Evolutionary conservation across 2,888 invertebrate genomes (phyloP), one percentile per base, ranked within the genome.

Genomic region (Eristalinus sepulchralis): DNA sequence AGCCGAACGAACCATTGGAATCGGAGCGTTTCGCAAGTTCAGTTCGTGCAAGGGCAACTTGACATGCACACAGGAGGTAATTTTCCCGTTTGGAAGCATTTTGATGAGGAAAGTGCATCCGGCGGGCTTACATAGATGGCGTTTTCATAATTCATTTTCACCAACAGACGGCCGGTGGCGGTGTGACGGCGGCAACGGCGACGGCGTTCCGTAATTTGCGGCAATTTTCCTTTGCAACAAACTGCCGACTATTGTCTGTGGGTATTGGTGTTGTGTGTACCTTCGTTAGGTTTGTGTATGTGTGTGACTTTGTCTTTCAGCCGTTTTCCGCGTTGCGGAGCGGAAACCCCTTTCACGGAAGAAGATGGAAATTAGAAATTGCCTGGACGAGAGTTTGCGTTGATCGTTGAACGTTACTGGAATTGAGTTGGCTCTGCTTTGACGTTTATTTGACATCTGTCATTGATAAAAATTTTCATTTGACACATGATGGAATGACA

Each of bases 61-160:
- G 85, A 85, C 85, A 85, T 85, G 85, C 85, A 85, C 82, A 85
- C 85, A 85, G 85, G 85, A 85, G 85, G 85, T 85, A 85, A 85
- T 85, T 85, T 85, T 85, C 85, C 77, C 85, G 82, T 85, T 85
- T 85, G 78, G 73, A 86, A 86, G 78, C 83, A 79, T 86, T 86
- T 86, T 86, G 86, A 86, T 83, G 86, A 86, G 75, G 83, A 86
- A 86, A 86, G 86, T 78, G 86, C 86, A 86, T 86, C 86, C 83
- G 86, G 86, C 82, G 68, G 75, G 83, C 75, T 75, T 70, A 86
- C 78, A 83, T 83, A 78, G 78, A 86, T 79, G 83, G 75, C 78
- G 68, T 86, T 86, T 86, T 75, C 83, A 83, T 83, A 79, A 86
- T 86, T 86, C 85, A 82, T 85, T 82, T 82, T 82, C 85, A 2